These are phyloP conservation scores for Sarcoramphus papa DNA, from an alignment of 2,797 vertebrate species.

Conservation along the genomic window DNA sequence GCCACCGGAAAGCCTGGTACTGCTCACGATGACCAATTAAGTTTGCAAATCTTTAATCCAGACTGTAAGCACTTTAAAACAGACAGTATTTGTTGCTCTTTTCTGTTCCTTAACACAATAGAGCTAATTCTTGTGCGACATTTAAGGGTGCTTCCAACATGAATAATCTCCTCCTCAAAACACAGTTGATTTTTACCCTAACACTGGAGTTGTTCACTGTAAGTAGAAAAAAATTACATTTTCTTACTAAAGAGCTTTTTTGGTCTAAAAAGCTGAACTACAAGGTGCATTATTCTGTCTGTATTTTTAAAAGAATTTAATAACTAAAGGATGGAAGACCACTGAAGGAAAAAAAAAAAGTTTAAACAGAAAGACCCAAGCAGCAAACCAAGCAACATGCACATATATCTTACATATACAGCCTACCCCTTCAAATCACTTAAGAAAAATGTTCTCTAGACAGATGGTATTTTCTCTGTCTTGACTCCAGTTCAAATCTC, in stretches of 20 bases:
- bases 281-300: background rate
- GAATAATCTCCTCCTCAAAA: constrained; percentile 2
- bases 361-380: background rate
- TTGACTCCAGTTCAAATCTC: constrained; percentile 59
- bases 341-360: background rate
- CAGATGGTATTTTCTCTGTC: constrained; percentile 64
- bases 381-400: background rate
- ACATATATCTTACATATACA: background rate
- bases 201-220: background rate
- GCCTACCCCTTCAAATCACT: background rate
- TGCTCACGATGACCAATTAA: background rate
- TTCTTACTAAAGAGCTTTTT: background rate
- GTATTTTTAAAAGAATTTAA: background rate
- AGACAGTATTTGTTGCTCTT: constrained; percentile 15
- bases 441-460: constrained; percentile 36
- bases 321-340: background rate
- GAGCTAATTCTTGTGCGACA: background rate
- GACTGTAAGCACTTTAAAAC: background rate
- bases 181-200: background rate
- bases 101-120: constrained; percentile 1
- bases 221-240: background rate
- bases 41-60: constrained; percentile 3
- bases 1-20: background rate
- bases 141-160: constrained; percentile 8
- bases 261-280: background rate